Conservation (phyloP, 2,113 vertebrate species). For the Gallinago jamesoni region DNA sequence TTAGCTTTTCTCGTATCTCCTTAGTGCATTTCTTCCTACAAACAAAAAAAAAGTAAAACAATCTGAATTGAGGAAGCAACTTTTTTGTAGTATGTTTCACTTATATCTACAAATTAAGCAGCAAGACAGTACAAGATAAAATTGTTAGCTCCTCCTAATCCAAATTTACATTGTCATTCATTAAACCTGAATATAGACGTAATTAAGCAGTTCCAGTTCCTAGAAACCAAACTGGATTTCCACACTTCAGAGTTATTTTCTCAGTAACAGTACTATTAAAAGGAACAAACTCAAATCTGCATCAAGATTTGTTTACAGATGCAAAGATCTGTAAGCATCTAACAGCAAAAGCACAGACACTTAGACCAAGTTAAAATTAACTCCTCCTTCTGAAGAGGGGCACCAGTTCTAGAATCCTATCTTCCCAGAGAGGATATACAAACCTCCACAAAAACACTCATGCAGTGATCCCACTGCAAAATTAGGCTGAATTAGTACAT, state of each 20-base stretch:
- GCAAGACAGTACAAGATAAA: not conserved
- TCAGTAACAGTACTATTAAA: not conserved
- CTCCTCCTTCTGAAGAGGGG: not conserved
- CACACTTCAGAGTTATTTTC: not conserved
- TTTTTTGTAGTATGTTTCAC: not conserved
- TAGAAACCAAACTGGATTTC: not conserved
- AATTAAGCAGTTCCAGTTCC: not conserved
- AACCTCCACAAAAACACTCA: not conserved
- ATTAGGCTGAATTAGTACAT: not conserved
- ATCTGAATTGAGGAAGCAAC: not conserved
- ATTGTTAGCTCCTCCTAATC: not conserved
- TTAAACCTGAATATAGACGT: not conserved
- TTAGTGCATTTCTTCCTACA: slow-evolving; percentile 89
- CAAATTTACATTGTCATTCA: not conserved
- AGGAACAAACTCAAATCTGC: not conserved
- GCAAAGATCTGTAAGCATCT: not conserved
- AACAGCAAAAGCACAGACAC: not conserved
- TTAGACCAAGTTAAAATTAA: not conserved
- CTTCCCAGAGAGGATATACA: not conserved
- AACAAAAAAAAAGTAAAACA: not conserved
- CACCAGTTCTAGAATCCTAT: not conserved
- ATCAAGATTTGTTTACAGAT: not conserved
- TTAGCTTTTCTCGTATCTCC: slow-evolving; percentile 80
- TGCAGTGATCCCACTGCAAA: not conserved
- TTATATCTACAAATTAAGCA: not conserved